Evolutionary conservation across 1,140 invertebrate genomes (phyloP), one percentile per base, ranked within the genome.

Genomic region (Sipha flava): DNA sequence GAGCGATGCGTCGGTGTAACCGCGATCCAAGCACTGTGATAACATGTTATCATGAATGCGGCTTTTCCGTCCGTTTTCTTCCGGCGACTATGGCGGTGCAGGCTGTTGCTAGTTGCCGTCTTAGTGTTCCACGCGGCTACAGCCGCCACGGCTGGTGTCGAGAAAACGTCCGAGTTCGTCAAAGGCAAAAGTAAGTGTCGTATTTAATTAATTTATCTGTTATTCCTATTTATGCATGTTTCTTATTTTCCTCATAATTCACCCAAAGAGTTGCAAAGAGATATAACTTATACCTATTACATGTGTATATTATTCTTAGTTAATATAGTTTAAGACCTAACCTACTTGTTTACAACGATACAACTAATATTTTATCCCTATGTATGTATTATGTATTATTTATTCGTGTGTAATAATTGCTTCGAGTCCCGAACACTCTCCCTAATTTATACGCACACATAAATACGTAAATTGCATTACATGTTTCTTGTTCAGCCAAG

Each of bases 171-270:
- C 64, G 87, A 88, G 81, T 88, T 88, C 83, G 87, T 88, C 84
- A 88, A 88, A 84, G 87, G 87, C 81, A 88, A 88, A 86, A 88
- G 87, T 88, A 83, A 87, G 87, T 83, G 70, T 26, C 21, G 37
- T 43, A 26, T 66, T 40, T 26, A 29, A 16, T 31, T 16, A 29
- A 1, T 16, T 31, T 59, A 29, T 34, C 26, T 26, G n/a, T 57
- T 57, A 18, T 18, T 16, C 5, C 3, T 1, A 9, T 59, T 29
- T 31, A 18, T 2, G 16, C 31, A 31, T 18, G 5, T 2, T 16
- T 59, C 29, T 64, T 64, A 37, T 64, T 64, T 9, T 9, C 18
- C 10, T 12, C n/a, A 1, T 14, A 1, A 7, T 21, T 47, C 21
- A 0, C 16, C n/a, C 18, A 21, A 73, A 26, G 49, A 57, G 49